Evolutionary conservation across 2,888 invertebrate genomes (phyloP), one percentile per base, ranked within the genome.

Genomic region (Amphipyra tragopoginis): DNA sequence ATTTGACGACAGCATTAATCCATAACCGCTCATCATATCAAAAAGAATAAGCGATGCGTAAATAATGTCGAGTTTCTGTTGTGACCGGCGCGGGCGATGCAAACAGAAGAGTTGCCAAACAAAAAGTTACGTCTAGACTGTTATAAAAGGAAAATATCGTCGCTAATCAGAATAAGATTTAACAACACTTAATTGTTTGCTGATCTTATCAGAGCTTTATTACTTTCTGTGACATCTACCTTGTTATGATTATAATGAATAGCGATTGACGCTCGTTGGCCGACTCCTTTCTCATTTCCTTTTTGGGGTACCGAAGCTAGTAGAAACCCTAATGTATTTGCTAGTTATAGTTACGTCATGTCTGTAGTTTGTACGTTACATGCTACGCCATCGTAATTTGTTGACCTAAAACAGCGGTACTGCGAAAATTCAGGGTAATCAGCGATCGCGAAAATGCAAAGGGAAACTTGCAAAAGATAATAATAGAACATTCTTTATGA

Each of bases 91-190:
- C 10, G 15, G 21, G 29, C 36, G 29, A 21, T 7, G 15, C 44
- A 21, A 54, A 51, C 8, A 47, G 39, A 49, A 40, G 65, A 61
- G 47, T 66, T 63, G 29, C 33, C 51, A 48, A 66, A 64, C 39
- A 52, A 58, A 57, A 57, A 47, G 54, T 73, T 73, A 73, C 65
- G 66, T 56, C 34, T 26, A 54, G 51, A 65, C 61, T 64, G 62
- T 66, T 52, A 62, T 66, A 57, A 69, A 75, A 65, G 43, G 45
- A 50, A 47, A 62, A 71, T 62, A n/a, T 51, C 59, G 58, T 44
- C 47, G 52, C 65, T 64, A 72, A 74, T 69, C 58, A 40, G 40
- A 66, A 55, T 40, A 50, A 38, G n/a, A 9, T 57, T 15, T 52
- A 15, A n/a, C 11, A 45, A 26, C 40, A 10, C 21, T 55, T 15